Evolutionary conservation across 2,113 vertebrate genomes (phyloP).

Genomic region (Amphiprion ocellaris): DNA sequence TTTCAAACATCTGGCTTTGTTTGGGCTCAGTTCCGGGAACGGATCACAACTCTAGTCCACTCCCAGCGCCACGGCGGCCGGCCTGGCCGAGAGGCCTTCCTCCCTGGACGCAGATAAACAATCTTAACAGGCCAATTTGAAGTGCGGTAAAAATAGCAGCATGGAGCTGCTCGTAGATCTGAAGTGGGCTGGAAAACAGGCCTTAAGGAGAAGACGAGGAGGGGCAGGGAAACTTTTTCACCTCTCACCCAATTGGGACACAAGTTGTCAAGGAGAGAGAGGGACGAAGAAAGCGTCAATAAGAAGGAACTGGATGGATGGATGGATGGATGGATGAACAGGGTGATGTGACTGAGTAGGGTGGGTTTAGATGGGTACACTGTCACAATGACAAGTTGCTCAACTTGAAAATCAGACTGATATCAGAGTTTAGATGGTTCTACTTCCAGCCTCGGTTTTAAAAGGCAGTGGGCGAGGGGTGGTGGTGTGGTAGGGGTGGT

Average conservation of each 20-base stretch:
- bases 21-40: slow-evolving; percentile 74
- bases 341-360: neutral
- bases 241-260: neutral
- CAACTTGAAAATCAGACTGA: neutral
- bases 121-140: slow-evolving; percentile 59
- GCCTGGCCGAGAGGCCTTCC: slow-evolving; percentile 43
- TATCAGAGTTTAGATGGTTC: slow-evolving; percentile 9
- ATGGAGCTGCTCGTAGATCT: neutral
- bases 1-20: slow-evolving; percentile 79
- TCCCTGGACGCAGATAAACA: slow-evolving; percentile 64
- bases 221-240: neutral
- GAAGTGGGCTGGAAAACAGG: slow-evolving; percentile 44
- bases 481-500: neutral
- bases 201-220: neutral
- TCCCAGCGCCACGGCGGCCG: neutral
- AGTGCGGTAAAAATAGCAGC: slow-evolving; percentile 60
- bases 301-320: neutral
- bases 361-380: too few relatives aligned
- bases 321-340: neutral
- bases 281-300: neutral
- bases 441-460: neutral
- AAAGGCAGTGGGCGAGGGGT: neutral
- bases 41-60: slow-evolving; percentile 49
- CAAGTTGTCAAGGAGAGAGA: slow-evolving; percentile 5
- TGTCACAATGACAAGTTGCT: slow-evolving; percentile 10